phyloP scores from a whole-genome alignment of 2,113 vertebrate species.

The Campylorhamphus procurvoides region DNA sequence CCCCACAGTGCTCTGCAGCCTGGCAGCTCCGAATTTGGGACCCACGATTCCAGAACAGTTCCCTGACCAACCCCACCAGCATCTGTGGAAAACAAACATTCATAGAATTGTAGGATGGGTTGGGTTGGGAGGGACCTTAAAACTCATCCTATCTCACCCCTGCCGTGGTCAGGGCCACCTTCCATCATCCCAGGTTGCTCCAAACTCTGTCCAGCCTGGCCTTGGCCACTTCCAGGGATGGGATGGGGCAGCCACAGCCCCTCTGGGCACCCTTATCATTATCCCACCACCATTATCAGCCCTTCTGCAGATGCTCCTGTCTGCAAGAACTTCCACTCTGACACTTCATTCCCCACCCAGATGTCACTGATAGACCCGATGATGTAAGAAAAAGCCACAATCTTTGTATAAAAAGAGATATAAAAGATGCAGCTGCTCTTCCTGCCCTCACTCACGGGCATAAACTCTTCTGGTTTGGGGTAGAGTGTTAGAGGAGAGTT shows the following conservation, averaged over 20 bases:
- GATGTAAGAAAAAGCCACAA: neutral
- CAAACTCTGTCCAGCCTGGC: accelerated
- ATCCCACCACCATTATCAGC: neutral
- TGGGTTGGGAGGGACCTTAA: neutral
- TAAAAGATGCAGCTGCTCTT: neutral
- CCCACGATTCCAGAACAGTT: neutral
- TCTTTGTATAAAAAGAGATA: neutral
- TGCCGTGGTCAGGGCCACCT: neutral
- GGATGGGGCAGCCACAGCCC: neutral
- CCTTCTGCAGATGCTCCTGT: neutral
- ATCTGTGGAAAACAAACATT: neutral
- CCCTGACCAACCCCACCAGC: neutral
- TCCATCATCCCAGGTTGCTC: accelerated
- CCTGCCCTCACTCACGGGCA: accelerated
- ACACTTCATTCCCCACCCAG: neutral
- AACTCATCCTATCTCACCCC: no score
- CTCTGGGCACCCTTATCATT: no score
- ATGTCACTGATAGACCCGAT: neutral
- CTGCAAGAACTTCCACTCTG: neutral
- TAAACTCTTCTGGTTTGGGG: neutral
- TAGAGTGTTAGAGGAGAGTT: accelerated
- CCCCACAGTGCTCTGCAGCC: accelerated
- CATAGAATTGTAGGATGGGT: neutral
- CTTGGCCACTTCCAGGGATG: neutral
- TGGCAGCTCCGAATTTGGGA: neutral